phyloP scores from a whole-genome alignment of 2,888 invertebrate genomes.

The Andrena haemorrhoa region DNA sequence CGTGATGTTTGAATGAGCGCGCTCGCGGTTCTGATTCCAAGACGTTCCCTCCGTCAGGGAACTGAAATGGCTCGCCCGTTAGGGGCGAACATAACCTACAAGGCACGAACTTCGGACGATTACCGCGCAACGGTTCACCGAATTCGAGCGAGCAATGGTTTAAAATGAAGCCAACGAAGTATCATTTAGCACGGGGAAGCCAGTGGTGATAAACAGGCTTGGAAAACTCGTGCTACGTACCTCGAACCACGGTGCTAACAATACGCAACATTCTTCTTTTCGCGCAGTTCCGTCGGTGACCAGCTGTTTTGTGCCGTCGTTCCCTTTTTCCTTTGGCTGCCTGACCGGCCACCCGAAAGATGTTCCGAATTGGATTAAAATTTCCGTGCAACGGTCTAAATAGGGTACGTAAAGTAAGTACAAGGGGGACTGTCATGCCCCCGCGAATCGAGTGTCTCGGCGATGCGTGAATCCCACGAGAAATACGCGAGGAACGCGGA shows the following conservation, averaged over 20 bases:
- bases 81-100: slow-evolving; percentile 53
- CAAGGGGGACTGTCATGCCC: neutral
- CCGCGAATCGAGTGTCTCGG: neutral
- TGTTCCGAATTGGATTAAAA: slow-evolving; percentile 85
- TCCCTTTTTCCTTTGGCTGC: slow-evolving; percentile 80
- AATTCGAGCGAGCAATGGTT: slow-evolving; percentile 33
- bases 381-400: slow-evolving; percentile 83
- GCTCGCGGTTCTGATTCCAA: slow-evolving; percentile 52
- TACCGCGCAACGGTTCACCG: slow-evolving; percentile 8
- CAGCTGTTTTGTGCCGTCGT: slow-evolving; percentile 82
- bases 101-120: slow-evolving; percentile 6
- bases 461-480: neutral
- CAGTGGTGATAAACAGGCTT: neutral
- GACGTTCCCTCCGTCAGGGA: slow-evolving; percentile 57
- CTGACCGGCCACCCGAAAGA: slow-evolving; percentile 82
- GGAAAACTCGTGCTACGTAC: slow-evolving; percentile 58
- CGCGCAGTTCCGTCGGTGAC: slow-evolving; percentile 67
- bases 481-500: neutral
- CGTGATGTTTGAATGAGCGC: slow-evolving; percentile 39
- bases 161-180: slow-evolving; percentile 31
- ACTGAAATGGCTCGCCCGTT: slow-evolving; percentile 36
- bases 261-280: slow-evolving; percentile 79
- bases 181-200: slow-evolving; percentile 36
- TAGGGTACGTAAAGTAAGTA: slow-evolving; percentile 79
- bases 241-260: slow-evolving; percentile 73